These are phyloP conservation scores for Vicugna pacos DNA, from an alignment of 2,113 vertebrate species.

Conservation along the genomic window DNA sequence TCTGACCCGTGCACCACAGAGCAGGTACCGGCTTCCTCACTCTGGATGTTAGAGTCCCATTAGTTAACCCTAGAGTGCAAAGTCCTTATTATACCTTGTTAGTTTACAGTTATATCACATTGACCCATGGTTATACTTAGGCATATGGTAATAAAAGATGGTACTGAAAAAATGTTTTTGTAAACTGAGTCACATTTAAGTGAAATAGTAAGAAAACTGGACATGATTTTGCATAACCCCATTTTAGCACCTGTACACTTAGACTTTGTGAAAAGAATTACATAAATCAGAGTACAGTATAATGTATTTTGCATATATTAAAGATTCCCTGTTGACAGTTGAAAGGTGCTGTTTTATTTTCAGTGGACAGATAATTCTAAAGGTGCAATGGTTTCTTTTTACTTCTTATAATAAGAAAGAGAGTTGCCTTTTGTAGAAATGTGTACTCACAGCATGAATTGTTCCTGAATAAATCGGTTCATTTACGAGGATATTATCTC, in stretches of 20 bases:
- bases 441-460: conserved; percentile 90
- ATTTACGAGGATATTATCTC: conserved; percentile 94
- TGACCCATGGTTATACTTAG: not conserved
- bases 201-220: conserved; percentile 28
- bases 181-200: conserved; percentile 4
- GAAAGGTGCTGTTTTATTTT: conserved; percentile 1
- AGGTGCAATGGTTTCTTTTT: not conserved
- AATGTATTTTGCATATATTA: not conserved
- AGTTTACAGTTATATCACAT: not conserved
- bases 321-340: not conserved
- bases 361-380: not conserved
- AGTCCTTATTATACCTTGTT: not conserved
- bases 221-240: not conserved
- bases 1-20: not conserved
- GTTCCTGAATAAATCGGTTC: conserved; percentile 94
- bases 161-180: not conserved
- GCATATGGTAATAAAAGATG: not conserved
- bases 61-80: not conserved
- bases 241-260: not conserved
- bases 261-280: not conserved
- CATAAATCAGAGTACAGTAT: not conserved
- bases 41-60: not conserved
- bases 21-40: not conserved
- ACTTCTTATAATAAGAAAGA: not conserved
- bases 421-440: not conserved